Evolutionary conservation across 2,797 vertebrate genomes (phyloP), one percentile per base, ranked within the genome.

Genomic region (Benthosema pterotum): DNA sequence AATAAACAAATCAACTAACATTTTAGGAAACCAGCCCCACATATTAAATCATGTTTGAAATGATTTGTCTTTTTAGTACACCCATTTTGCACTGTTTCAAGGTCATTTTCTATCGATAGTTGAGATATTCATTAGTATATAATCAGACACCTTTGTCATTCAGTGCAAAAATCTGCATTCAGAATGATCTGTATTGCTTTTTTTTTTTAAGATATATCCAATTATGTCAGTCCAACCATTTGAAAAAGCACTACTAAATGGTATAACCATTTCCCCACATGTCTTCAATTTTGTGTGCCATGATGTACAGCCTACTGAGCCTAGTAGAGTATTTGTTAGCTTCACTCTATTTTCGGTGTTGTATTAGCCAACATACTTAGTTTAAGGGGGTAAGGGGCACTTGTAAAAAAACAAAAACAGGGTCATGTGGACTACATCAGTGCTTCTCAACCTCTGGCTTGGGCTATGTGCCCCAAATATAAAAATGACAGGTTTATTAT

Each of bases 271-370:
- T 84, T 84, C 67, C 72, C 68, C 60, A 72, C 74, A 67, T 79
- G 52, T 61, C 72, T 84, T 87, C 69, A 78, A 60, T 85, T 89
- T 88, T 68, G 64, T 83, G 83, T 88, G 87, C 86, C 84, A 90
- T 91, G 84, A 80, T 88, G 79, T 91, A 85, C 85, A 88, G 73
- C 73, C 32, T 74, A 47, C 74, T 71, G 83, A 88, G 73, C 73
- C 32, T 74, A 47, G 74, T 71, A 84, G 77, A 79, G 77, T 74
- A 66, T 65, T 75, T 80, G 49, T 74, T 70, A 78, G 52, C 69
- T 67, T 69, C 69, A 38, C 59, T 65, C 46, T 76, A 22, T 22
- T 17, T 65, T 81, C 63, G 38, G 57, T 69, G 67, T 71, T 60
- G 48, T 76, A 67, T 22, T 5, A 63, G 67, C 62, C 46, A 65